These are phyloP conservation scores for Oreochromis niloticus DNA, from an alignment of 2,113 vertebrate species.

Conservation along the genomic window DNA sequence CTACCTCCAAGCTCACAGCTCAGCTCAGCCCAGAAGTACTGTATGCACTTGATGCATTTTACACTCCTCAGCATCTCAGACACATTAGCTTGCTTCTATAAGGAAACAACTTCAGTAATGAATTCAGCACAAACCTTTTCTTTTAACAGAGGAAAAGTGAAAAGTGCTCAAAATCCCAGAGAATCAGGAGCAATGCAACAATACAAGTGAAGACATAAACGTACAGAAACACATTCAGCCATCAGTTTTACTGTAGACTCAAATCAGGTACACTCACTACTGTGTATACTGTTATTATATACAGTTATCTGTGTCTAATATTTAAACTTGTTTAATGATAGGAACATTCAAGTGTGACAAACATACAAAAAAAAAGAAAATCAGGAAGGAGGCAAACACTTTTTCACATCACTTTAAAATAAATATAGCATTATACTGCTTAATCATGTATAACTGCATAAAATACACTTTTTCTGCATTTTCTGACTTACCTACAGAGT, in stretches of 20 bases:
- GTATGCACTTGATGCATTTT: slow-evolving; percentile 4
- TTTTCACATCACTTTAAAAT: not conserved
- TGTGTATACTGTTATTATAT: not conserved
- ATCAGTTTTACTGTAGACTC: not conserved
- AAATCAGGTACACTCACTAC: not conserved
- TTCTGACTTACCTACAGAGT: not conserved
- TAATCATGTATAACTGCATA: not conserved
- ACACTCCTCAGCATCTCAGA: slow-evolving; percentile 19
- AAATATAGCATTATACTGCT: not conserved
- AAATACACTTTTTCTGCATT: too few relatives aligned
- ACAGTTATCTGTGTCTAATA: not conserved
- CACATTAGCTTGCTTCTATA: not conserved
- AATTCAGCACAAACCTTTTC: not conserved
- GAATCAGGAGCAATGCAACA: not conserved
- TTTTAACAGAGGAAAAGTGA: not conserved
- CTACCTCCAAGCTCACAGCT: slow-evolving; percentile 22
- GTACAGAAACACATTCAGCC: not conserved
- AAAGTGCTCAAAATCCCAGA: not conserved
- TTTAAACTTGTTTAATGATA: not conserved
- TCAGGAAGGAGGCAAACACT: not conserved
- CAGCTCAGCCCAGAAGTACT: not conserved
- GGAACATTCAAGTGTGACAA: not conserved
- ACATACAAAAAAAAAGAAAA: not conserved
- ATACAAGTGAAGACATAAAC: not conserved
- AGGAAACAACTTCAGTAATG: not conserved